Conservation (phyloP, 2,113 vertebrate genomes). For the Caloenas nicobarica region DNA sequence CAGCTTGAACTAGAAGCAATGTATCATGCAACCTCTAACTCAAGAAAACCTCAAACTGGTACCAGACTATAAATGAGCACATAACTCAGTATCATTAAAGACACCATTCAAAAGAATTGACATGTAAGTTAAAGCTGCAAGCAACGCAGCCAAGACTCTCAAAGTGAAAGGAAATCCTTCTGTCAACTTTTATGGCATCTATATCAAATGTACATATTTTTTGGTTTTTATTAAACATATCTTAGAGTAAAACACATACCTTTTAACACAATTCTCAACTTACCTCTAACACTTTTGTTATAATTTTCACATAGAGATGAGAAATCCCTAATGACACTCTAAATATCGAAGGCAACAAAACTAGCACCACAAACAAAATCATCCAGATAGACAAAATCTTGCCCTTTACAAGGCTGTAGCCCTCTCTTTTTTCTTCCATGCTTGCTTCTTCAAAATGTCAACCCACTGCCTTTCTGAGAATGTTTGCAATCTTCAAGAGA, state of each 20-base stretch:
- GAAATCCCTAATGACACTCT: constrained; percentile 44
- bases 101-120: background rate
- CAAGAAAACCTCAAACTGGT: background rate
- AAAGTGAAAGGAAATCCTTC: background rate
- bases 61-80: background rate
- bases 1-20: background rate
- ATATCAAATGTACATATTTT: background rate
- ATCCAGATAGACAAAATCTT: background rate
- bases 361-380: background rate
- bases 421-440: constrained; percentile 33
- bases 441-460: background rate
- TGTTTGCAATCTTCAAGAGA: background rate
- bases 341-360: constrained; percentile 39
- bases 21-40: background rate
- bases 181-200: background rate
- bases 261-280: background rate
- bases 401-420: background rate
- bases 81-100: background rate
- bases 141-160: background rate
- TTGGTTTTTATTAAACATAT: background rate
- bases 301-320: constrained; percentile 33
- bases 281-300: constrained; percentile 51
- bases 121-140: background rate
- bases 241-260: background rate
- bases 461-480: background rate